Evolutionary conservation across 2,797 vertebrate species (phyloP).

Genomic region (Myripristis jacobus): DNA sequence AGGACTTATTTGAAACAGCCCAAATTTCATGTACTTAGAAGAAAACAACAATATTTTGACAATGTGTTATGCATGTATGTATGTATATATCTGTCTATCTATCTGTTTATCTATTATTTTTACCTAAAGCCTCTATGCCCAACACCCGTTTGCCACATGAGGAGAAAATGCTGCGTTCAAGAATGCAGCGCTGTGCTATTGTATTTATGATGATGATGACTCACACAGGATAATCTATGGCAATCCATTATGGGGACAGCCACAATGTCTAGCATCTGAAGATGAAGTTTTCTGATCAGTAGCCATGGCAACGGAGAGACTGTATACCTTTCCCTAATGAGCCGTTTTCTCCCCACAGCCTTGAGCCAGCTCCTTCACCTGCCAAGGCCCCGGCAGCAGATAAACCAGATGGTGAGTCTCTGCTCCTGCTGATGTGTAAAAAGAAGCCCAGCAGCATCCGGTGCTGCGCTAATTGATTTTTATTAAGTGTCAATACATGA

Average conservation of each 20-base stretch:
- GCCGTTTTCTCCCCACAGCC: conserved; percentile 78
- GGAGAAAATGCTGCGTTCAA: neutral
- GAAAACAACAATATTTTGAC: no score
- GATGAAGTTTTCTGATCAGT: conserved; percentile 55
- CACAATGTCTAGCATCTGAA: conserved; percentile 38
- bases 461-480: conserved; percentile 66
- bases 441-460: conserved; percentile 57
- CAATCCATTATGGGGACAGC: neutral
- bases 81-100: no score
- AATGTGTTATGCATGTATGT: no score
- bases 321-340: conserved; percentile 66
- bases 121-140: no score
- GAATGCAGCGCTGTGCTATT: neutral
- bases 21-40: no score
- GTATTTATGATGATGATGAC: neutral
- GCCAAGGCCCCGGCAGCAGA: conserved; percentile 77
- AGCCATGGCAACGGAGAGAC: conserved; percentile 63
- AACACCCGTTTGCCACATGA: neutral
- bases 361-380: conserved; percentile 79
- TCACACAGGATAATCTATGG: neutral
- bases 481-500: conserved; percentile 62
- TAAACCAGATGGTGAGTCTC: conserved; percentile 83
- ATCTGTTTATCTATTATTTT: neutral
- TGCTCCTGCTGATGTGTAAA: conserved; percentile 66
- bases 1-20: neutral